Evolutionary conservation across 2,888 invertebrate genomes (phyloP), one percentile per base, ranked within the genome.

Genomic region (Cabera pusaria): DNA sequence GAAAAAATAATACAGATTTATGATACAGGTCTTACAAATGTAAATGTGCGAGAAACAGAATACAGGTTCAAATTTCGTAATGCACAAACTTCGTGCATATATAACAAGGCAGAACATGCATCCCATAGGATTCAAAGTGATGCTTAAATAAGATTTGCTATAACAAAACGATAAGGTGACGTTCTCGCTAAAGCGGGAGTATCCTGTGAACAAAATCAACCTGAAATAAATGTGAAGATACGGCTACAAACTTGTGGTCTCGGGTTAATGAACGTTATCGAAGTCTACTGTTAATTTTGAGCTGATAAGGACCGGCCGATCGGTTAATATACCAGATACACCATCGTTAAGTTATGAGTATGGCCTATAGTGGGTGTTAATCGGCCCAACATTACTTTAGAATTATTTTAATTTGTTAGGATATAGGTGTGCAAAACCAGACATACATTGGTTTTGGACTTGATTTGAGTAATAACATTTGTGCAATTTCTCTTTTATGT

Each of bases 161-260:
- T 46, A 44, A 40, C 31, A 47, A 51, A 51, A 48, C 25, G 20
- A 31, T 49, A 47, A 45, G 39, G 48, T 49, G 45, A 45, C 27
- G 37, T 46, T 34, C 40, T 46, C 38, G 16, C 39, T 27, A 26
- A 39, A 24, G 20, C 38, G 27, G 14, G 21, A 33, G 26, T 32
- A 31, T 45, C 43, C 39, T 49, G 43, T 40, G 52, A 63, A 70
- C 67, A 61, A 62, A 52, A 63, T 72, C 72, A 68, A 82, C 76
- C 85, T 85, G 85, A 52, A 85, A 76, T 72, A 59, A 62, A 66
- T 59, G 70, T 73, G 72, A 73, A 79, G 62, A 65, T 70, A 81
- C 78, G 78, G 72, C 75, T 42, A 72, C 70, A 72, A 72, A 80
- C 72, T 72, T 88, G 87, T 88, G 88, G 88, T 88, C 88, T 88